Conservation (phyloP, 2,113 vertebrate species). For the Oreotrochilus melanogaster region DNA sequence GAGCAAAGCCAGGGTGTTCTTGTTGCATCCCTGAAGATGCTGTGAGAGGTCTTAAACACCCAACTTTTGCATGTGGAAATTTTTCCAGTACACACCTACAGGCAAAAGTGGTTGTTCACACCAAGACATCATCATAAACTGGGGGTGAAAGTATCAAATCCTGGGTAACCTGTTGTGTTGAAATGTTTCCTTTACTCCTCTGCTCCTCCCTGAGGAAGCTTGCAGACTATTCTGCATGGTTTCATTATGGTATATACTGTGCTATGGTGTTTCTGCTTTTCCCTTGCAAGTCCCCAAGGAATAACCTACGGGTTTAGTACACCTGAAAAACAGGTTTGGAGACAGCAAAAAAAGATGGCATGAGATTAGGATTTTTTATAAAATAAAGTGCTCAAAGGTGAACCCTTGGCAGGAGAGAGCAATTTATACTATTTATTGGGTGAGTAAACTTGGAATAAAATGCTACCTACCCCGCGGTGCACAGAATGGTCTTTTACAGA, state of each 20-base stretch:
- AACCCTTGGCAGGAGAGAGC: neutral
- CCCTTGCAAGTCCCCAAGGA: neutral
- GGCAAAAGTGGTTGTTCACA: neutral
- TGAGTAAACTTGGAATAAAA: slow-evolving; percentile 23
- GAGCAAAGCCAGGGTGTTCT: neutral
- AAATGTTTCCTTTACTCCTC: neutral
- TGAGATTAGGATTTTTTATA: neutral
- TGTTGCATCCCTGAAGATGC: fast-evolving
- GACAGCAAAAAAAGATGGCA: neutral
- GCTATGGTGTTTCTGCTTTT: neutral
- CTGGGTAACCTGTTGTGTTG: neutral
- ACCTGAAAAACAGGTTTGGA: neutral
- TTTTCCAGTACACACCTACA: neutral
- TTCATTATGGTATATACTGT: neutral
- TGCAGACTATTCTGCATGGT: neutral
- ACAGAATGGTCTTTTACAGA: neutral
- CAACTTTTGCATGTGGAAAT: neutral
- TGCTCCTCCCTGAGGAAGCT: neutral
- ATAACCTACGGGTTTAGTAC: neutral
- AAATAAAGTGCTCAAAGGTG: neutral
- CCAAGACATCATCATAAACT: neutral
- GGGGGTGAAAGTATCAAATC: neutral
- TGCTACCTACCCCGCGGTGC: neutral
- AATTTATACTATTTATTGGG: neutral
- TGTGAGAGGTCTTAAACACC: neutral